Evolutionary conservation across 2,888 invertebrate species (phyloP).

Genomic region (Heliconius ismenius): DNA sequence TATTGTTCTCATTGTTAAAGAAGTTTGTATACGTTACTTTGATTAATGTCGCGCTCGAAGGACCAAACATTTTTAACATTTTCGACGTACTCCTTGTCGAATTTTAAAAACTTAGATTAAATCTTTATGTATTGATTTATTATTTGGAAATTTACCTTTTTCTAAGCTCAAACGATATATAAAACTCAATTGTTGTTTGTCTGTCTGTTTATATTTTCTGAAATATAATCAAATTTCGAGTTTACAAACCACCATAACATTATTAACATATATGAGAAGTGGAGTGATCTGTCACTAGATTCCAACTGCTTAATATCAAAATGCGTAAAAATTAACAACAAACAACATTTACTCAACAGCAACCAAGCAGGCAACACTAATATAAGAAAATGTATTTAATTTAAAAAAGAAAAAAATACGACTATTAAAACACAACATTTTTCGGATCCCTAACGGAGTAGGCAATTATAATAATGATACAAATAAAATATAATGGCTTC

Average conservation of each 20-base stretch:
- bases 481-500: conserved; percentile 3
- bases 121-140: not conserved
- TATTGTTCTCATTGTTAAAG: conserved; percentile 19
- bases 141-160: not conserved
- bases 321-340: not conserved
- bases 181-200: not conserved
- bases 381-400: not conserved
- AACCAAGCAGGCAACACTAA: not conserved
- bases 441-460: not conserved
- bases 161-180: not conserved
- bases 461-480: not conserved
- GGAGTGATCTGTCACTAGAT: no score
- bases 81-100: not conserved
- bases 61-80: conserved; percentile 8
- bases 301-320: not conserved
- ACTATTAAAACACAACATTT: not conserved
- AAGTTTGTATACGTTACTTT: conserved; percentile 22
- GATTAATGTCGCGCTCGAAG: conserved; percentile 2
- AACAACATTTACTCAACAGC: not conserved
- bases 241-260: no score
- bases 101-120: not conserved
- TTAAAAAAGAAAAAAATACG: not conserved
- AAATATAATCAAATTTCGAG: not conserved
- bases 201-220: not conserved
- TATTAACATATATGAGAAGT: no score